A percentile compares a stretch with the other conserved stretches of the same genome.
phyloP scores from a whole-genome alignment of 2,113 vertebrate genomes.

The Protobothrops flavoviridis region DNA sequence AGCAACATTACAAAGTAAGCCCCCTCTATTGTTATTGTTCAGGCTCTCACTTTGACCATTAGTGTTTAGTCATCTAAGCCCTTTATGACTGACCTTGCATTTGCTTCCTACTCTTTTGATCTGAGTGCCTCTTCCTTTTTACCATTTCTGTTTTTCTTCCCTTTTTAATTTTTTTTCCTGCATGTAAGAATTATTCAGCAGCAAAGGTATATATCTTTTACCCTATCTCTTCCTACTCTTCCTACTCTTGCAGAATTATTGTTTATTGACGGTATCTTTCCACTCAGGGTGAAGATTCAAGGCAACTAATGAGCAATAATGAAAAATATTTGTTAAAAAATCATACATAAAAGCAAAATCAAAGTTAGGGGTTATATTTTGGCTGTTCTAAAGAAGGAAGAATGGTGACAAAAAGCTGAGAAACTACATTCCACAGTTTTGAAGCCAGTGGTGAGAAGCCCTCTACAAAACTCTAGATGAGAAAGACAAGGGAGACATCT shows the following conservation, averaged over 20 bases:
- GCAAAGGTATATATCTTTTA: background rate
- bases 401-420: background rate
- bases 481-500: background rate
- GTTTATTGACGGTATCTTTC: background rate
- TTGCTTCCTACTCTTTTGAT: background rate
- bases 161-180: background rate
- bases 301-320: background rate
- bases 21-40: background rate
- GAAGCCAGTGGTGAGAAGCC: background rate
- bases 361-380: background rate
- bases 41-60: background rate
- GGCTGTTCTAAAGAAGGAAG: background rate
- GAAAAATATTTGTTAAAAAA: background rate
- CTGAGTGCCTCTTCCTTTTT: background rate
- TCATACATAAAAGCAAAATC: background rate
- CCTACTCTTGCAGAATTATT: background rate
- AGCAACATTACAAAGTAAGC: constrained; percentile 60
- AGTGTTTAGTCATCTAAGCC: background rate
- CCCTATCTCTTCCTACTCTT: background rate
- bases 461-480: background rate
- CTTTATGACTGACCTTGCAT: background rate
- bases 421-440: background rate
- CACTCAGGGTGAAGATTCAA: background rate
- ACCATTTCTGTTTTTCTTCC: background rate
- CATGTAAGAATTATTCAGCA: background rate